Evolutionary conservation across 2,888 invertebrate species (phyloP), one percentile per base, ranked within the genome.

Genomic region (Dascillus cervinus): DNA sequence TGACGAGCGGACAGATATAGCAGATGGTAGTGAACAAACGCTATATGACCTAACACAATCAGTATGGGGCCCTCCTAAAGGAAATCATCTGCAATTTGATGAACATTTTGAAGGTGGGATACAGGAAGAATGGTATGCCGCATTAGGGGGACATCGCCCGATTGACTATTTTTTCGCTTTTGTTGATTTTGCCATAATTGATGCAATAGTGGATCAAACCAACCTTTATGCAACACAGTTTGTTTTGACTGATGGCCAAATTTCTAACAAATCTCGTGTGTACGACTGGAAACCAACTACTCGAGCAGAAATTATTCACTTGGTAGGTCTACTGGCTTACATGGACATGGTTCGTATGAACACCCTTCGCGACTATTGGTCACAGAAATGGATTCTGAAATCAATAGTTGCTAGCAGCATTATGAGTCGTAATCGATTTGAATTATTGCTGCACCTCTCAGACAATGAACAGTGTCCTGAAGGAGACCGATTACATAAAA

Each of bases 291-390:
- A 3, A n/a, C 28, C 32, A 15, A 31, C 28, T 14, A 11, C 13
- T 21, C 22, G 13, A 22, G 25, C 36, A 20, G 43, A 45, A 38
- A 43, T 49, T 9, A 43, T n/a, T 2, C 10, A 11, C 13, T 44
- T 47, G 26, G 37, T 46, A 21, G 47, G 41, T 6, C 26, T 46
- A 11, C 19, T n/a, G n/a, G n/a, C n/a, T n/a, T n/a, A n/a, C n/a
- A 29, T 23, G 29, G n/a, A 23, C 3, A 11, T 29, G 8, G 17
- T 13, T 12, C 10, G 23, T 6, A 15, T 13, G 12, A 11, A 22
- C 4, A 12, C 13, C 5, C 13, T 29, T 13, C 5, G 4, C 8
- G 3, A 29, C 17, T 29, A 29, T 11, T 29, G 23, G 29, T 23
- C 12, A 4, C 13, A 12, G 6, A 6, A 2, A 8, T 3, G 3